Percentiles rank a stretch among this genome's conserved stretches.
phyloP scores from a whole-genome alignment of 1,140 invertebrate genomes.

The Hypsibius dujardini region DNA sequence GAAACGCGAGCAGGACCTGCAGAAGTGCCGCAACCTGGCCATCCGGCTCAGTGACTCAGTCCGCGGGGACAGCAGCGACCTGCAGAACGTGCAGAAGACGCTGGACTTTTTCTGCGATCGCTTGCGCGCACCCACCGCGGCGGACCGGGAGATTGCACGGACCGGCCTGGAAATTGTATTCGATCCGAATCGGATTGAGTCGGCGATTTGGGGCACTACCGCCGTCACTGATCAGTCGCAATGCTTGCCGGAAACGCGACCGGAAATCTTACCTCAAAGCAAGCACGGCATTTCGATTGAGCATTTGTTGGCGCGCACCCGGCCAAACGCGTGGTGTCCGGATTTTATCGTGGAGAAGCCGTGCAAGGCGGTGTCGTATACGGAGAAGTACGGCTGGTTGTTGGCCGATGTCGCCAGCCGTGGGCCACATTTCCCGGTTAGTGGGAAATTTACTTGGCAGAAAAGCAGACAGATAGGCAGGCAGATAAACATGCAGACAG shows the following conservation, averaged over 20 bases:
- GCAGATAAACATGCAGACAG: not conserved
- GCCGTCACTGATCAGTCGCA: not conserved
- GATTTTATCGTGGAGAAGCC: not conserved
- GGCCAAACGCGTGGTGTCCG: not conserved
- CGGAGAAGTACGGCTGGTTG: not conserved
- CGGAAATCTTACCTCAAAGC: not conserved
- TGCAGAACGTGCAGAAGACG: not conserved
- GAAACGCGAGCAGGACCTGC: not conserved
- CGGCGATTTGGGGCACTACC: not conserved
- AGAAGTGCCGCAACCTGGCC: slow-evolving; percentile 10
- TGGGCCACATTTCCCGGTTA: not conserved
- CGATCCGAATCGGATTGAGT: slow-evolving; percentile 6
- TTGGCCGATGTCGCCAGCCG: slow-evolving; percentile 3
- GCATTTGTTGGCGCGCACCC: not conserved
- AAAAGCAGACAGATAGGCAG: not conserved
- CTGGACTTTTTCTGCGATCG: slow-evolving; percentile 1
- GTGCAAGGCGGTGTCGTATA: not conserved
- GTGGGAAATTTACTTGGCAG: not conserved
- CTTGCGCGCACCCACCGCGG: not conserved
- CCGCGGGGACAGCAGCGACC: not conserved
- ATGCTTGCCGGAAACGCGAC: not conserved
- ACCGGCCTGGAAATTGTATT: not conserved
- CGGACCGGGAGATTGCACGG: not conserved
- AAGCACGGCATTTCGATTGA: not conserved
- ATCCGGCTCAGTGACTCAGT: slow-evolving; percentile 4